Base-by-base conservation (phyloP, 2,888 invertebrate species). In the Oegoconia quadripuncta region DNA sequence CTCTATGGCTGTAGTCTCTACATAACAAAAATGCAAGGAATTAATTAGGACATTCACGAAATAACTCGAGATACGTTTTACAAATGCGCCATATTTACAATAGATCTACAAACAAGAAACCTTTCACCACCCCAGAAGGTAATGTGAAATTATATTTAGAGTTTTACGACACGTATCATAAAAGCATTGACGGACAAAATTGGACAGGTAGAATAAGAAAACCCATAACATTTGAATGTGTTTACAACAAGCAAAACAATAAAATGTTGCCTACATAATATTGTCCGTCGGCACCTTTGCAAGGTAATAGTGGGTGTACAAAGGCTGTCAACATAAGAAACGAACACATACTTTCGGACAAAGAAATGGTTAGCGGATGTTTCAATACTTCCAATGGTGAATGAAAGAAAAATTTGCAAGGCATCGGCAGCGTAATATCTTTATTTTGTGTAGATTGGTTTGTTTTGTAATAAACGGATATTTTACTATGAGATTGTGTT, bases 261-360 rank as follows among this genome's bases (percentile, higher is more conserved):
- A n/a, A 23, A 9, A n/a, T 23, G 7, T 11, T 4, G 6, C 12
- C 5, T 12, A 17, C 30, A 15, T 29, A 18, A n/a, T 30, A 18
- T 30, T 30, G 30, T 30, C 30, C 12, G 17, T 30, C 30, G 30
- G 30, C 30, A 17, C 30, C 17, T 30, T 30, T 29, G 4, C 17
- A 11, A 11, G 12, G 11, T 18, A 11, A 30, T 17, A 11, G 17
- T 30, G 12, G 18, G 28, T 13, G 16, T 29, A n/a, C 16, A 29
- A 16, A 12, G 18, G 18, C 13, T 5, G 9, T 9, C 6, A 8
- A 30, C 12, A 18, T 17, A 16, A 30, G 18, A 30, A 30, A 18
- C 12, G n/a, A 29, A 7, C 11, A 18, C n/a, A 8, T 14, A 13
- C 27, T 27, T 27, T 12, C 13, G 27, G 6, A 27, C 27, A 27